These are phyloP conservation scores for Heliconius charithonia DNA, from an alignment of 2,888 invertebrate species.

Conservation along the genomic window DNA sequence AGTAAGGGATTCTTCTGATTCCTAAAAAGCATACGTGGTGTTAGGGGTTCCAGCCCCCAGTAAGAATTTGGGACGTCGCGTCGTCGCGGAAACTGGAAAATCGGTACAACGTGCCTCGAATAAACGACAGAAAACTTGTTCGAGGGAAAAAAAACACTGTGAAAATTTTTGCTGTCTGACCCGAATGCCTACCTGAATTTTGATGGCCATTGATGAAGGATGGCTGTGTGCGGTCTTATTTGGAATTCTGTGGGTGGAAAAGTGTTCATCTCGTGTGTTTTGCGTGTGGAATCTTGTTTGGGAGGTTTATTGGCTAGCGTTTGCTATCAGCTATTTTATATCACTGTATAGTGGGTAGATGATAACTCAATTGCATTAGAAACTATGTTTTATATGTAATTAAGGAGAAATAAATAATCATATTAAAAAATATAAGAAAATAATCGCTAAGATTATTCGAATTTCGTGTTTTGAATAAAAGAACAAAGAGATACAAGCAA, in stretches of 20 bases:
- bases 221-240: conserved; percentile 28
- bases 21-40: conserved; percentile 60
- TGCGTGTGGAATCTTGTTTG: conserved; percentile 1
- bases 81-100: conserved; percentile 66
- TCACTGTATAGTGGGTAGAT: neutral
- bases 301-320: neutral
- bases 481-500: no score
- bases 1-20: conserved; percentile 61
- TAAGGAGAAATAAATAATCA: no score
- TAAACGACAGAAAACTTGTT: conserved; percentile 43
- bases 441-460: no score
- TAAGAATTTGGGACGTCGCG: conserved; percentile 58
- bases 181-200: conserved; percentile 36
- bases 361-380: no score
- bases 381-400: no score
- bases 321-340: neutral
- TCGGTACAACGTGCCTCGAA: conserved; percentile 67
- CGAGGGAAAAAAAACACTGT: conserved; percentile 31
- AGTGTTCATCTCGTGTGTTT: conserved; percentile 18
- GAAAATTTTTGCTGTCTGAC: conserved; percentile 37
- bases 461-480: no score
- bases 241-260: conserved; percentile 17
- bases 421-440: no score
- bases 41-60: conserved; percentile 55
- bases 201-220: conserved; percentile 33